Conservation (phyloP, 2,113 vertebrate genomes). For the Anguilla japonica region DNA sequence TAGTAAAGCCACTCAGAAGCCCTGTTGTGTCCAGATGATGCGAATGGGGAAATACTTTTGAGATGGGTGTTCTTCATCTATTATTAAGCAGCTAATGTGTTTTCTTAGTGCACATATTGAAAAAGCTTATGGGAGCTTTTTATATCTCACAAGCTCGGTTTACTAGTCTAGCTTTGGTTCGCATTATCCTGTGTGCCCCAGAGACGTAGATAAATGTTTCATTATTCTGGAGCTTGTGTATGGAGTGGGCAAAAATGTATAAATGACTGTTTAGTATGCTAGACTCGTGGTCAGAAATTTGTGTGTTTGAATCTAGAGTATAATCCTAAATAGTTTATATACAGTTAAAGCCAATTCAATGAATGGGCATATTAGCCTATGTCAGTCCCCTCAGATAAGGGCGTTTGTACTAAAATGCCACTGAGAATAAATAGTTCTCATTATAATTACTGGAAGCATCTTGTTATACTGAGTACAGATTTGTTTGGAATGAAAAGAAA, state of each 20-base stretch:
- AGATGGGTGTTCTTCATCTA: neutral
- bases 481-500: neutral
- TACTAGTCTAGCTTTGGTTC: slow-evolving; percentile 8
- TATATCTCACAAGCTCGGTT: neutral
- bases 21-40: neutral
- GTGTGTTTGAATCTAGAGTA: neutral
- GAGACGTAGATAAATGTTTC: neutral
- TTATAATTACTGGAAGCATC: neutral
- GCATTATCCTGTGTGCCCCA: neutral
- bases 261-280: neutral
- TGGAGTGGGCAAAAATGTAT: neutral
- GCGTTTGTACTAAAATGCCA: neutral
- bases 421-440: neutral
- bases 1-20: neutral
- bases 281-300: neutral
- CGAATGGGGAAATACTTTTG: neutral
- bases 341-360: neutral
- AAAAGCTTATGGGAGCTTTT: neutral
- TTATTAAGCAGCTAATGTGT: slow-evolving; percentile 11
- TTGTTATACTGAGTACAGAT: neutral
- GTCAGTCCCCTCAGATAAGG: neutral
- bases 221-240: neutral
- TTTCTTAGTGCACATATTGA: neutral
- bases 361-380: neutral
- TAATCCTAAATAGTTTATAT: neutral